Base-by-base conservation (phyloP, 2,888 invertebrate genomes). In the Limnephilus rhombicus region DNA sequence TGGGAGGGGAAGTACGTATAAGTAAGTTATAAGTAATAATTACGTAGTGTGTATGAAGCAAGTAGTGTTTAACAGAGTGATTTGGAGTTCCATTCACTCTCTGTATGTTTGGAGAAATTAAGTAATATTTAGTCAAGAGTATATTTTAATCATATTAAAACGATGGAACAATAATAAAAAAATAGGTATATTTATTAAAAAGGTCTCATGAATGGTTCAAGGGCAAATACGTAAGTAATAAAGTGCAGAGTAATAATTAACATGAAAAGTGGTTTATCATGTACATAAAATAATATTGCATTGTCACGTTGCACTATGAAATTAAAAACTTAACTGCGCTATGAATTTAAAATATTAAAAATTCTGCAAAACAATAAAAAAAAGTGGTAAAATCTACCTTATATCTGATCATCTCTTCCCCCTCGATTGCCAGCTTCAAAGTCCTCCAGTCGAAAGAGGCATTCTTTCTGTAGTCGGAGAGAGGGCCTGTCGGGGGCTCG, bases 401-500 rank as follows among this genome's bases (percentile, higher is more conserved):
- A 92, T 96, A 95, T 91, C 95, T 94, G 85, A 97, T 94, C 82
- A 96, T 94, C 29, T 96, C 96, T 94, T 96, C 96, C 85, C 95
- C 95, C 94, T 97, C 96, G 45, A 97, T 94, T 90, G 96, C 94
- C 7, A 96, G 92, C 94, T 95, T 96, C 94, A 97, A 94, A 92
- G 97, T 97, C 87, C 97, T 97, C 97, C 98, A 97, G 94, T 97
- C 97, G 94, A 98, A 98, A 0, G 97, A 95, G 0, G 97, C 97
- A 93, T 96, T 96, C 94, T 96, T 96, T 90, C 98, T 96, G 94
- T 97, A 98, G 9, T 94, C 94, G 94, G 97, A 97, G 92, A 98
- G 95, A 29, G 97, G 97, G 9, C 98, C 98, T 45, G 95, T 95
- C 29, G 97, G 97, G 93, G 97, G 96, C 94, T 97, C 97, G 9